Evolutionary conservation across 2,113 vertebrate species (phyloP).

Genomic region (Anarhynchus alexandrinus): DNA sequence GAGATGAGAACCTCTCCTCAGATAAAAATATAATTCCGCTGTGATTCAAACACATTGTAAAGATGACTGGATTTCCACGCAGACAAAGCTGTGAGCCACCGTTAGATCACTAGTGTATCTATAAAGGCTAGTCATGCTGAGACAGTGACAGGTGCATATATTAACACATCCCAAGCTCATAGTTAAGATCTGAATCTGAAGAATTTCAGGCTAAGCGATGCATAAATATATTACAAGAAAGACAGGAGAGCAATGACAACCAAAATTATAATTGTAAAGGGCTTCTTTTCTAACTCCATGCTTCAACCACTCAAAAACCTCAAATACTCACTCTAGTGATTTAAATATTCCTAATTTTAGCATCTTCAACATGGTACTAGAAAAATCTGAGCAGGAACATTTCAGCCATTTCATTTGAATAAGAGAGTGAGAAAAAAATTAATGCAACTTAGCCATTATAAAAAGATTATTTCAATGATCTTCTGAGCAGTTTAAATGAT

Average conservation of each 20-base stretch:
- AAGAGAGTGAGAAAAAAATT: background rate
- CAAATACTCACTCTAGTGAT: background rate
- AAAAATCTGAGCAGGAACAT: background rate
- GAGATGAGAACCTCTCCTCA: background rate
- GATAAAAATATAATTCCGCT: background rate
- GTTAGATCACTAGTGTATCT: background rate
- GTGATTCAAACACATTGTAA: conserved; percentile 9
- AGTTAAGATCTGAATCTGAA: conserved; percentile 24
- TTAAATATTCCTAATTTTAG: conserved; percentile 1
- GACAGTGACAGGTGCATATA: conserved; percentile 18
- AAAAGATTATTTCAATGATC: background rate
- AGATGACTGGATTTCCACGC: background rate
- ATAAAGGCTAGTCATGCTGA: background rate
- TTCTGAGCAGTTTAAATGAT: background rate
- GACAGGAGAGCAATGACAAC: background rate
- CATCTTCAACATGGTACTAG: background rate
- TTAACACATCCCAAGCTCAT: conserved; percentile 14
- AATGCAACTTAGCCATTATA: background rate
- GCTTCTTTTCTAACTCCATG: background rate
- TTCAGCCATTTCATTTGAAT: background rate
- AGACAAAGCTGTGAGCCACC: background rate
- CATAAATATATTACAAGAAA: conserved; percentile 24
- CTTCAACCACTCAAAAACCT: background rate
- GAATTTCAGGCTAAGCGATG: background rate
- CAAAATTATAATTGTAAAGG: background rate